Evolutionary conservation across 2,797 vertebrate genomes (phyloP), one percentile per base, ranked within the genome.

Genomic region (Pterois miles): DNA sequence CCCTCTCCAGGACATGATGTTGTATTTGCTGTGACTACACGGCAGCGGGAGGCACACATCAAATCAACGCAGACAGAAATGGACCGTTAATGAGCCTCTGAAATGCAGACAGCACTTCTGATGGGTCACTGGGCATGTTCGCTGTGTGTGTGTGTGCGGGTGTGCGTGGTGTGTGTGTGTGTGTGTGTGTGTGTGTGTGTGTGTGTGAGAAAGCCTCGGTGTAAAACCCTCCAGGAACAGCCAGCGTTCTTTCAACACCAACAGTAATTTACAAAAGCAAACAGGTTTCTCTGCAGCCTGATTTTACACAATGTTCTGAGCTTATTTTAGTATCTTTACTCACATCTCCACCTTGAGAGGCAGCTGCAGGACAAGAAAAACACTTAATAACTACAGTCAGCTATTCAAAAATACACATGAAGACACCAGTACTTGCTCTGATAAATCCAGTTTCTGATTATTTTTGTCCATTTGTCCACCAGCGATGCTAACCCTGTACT

Each of bases 1-100:
- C 58, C 76, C 60, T 85, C 78, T 74, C 67, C 76, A 74, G 71
- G 81, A 87, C 80, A 82, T 78, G 74, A 90, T 86, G 90, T 90
- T 54, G 33, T 64, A 43, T 83, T 64, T 71, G 76, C 80, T 76
- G 77, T 77, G 81, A 80, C 81, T 78, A 23, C 54, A 58, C 25
- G n/a, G 75, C 63, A 5, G 43, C 52, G 16, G 87, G 76, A 80
- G 80, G 72, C 70, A 80, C 75, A 71, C 77, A 60, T 92, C 77
- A 90, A 77, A 87, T 84, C 84, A 84, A 14, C 68, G 7, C 76
- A 23, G 74, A 66, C 76, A 84, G 88, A 86, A 77, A 71, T 12
- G 65, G 74, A 60, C 43, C 71, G 27, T 79, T 86, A 85, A 88
- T 84, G 82, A 88, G 85, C 16, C 82, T 60, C 62, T 36, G 1